Evolutionary conservation across 2,113 vertebrate species (phyloP).

Genomic region (Corapipo altera): DNA sequence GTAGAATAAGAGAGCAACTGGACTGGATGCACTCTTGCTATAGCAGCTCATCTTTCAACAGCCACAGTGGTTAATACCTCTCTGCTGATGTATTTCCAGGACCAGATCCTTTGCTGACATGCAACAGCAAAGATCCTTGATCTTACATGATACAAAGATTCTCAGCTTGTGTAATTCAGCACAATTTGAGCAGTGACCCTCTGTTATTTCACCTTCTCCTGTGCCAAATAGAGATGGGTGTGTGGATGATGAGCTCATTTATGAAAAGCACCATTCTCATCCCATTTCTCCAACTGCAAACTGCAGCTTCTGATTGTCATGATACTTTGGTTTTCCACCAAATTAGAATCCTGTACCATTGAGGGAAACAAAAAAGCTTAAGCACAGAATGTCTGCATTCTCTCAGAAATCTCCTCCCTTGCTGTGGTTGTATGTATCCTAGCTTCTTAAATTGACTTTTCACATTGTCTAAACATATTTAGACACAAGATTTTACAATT

Average conservation of each 20-base stretch:
- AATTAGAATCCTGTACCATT: background rate
- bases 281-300: background rate
- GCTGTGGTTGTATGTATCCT: background rate
- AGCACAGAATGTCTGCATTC: background rate
- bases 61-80: background rate
- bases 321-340: background rate
- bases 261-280: background rate
- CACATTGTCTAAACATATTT: slow-evolving; percentile 60
- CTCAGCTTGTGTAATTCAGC: background rate
- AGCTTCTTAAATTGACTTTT: slow-evolving; percentile 50
- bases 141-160: background rate
- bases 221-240: background rate
- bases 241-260: background rate
- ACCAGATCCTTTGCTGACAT: background rate
- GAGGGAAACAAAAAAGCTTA: background rate
- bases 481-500: slow-evolving; percentile 49
- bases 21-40: background rate
- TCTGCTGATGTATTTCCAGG: background rate
- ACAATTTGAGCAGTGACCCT: background rate
- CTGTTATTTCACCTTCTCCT: background rate
- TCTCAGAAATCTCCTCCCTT: background rate
- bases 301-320: background rate
- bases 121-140: background rate
- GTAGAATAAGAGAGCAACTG: background rate
- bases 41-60: background rate